Evolutionary conservation across 2,113 vertebrate species (phyloP).

Genomic region (Phalacrocorax pelagicus): DNA sequence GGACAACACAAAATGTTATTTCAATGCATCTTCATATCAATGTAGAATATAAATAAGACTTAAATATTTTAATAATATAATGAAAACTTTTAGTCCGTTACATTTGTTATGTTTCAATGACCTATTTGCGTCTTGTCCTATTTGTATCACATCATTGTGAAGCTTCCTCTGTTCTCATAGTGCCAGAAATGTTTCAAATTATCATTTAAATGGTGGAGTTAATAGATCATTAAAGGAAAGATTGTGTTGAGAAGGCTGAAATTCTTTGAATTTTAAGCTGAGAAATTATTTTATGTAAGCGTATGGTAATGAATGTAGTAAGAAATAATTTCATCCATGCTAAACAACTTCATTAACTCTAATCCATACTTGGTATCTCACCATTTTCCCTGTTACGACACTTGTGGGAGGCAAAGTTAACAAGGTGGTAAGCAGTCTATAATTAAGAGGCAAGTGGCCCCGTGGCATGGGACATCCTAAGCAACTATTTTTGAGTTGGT

Average conservation of each 20-base stretch:
- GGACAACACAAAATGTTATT: background rate
- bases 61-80: slow-evolving; percentile 1
- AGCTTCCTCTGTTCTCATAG: background rate
- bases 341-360: background rate
- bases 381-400: background rate
- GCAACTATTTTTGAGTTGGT: background rate
- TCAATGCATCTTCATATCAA: background rate
- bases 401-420: background rate
- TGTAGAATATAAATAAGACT: background rate
- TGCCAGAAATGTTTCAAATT: slow-evolving; percentile 2
- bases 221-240: slow-evolving; percentile 34
- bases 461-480: background rate
- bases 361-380: background rate
- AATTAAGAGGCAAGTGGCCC: background rate
- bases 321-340: background rate
- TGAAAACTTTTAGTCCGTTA: background rate
- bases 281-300: background rate
- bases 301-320: background rate
- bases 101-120: background rate
- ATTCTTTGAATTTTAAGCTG: background rate
- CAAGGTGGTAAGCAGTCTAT: background rate
- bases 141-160: background rate
- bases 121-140: background rate
- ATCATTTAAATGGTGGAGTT: slow-evolving; percentile 3
- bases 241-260: slow-evolving; percentile 1